Conservation (phyloP, 2,113 vertebrate species). For the Anarrhichthys ocellatus region DNA sequence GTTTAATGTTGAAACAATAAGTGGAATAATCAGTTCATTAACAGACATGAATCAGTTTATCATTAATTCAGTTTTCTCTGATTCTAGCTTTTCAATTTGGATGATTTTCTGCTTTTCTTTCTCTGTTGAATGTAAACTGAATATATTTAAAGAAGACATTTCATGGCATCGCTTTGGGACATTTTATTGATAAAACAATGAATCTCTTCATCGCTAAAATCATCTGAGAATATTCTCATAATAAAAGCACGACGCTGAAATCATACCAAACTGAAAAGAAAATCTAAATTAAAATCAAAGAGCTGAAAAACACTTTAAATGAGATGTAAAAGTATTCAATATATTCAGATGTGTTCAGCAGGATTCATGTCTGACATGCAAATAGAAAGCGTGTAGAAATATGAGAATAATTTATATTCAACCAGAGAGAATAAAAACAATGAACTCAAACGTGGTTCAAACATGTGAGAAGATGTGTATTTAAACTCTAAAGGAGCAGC, state of each 20-base stretch:
- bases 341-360: not conserved
- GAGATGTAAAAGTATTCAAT: not conserved
- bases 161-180: no score
- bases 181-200: no score
- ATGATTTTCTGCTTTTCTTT: no score
- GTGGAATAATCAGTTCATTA: no score
- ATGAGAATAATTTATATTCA: not conserved
- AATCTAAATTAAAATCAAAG: not conserved
- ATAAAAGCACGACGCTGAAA: not conserved
- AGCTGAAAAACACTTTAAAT: not conserved
- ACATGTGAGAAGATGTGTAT: not conserved
- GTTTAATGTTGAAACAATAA: no score
- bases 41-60: no score
- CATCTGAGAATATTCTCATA: not conserved
- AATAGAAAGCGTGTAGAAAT: not conserved
- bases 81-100: no score
- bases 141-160: no score
- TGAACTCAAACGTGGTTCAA: not conserved
- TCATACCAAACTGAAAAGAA: not conserved
- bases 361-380: not conserved
- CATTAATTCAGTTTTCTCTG: no score
- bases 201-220: no score
- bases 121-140: no score
- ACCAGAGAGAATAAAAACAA: not conserved
- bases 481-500: not conserved